Base-by-base conservation (phyloP, 2,888 invertebrate genomes). In the Zelleria hepariella region DNA sequence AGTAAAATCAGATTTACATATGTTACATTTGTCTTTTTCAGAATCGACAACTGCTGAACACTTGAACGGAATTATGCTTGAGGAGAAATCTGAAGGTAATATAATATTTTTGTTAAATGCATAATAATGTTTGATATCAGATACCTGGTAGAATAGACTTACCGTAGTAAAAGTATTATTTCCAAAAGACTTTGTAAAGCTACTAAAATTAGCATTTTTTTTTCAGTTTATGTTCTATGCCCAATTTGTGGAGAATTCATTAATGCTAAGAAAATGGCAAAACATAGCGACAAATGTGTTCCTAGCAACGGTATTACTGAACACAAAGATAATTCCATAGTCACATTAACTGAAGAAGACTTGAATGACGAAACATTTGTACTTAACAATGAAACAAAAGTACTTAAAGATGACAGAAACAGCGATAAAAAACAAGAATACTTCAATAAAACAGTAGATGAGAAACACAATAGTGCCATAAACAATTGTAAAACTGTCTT, bases 401-500 rank as follows among this genome's bases (percentile, higher is more conserved):
- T 61, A 60, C 62, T 61, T 26, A 60, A 59, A 55, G 24, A 20
- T 52, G 61, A 57, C 18, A 52, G 62, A 48, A 58, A 61, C 25
- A 47, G 53, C 58, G 53, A 15, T 53, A 58, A 5, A 25, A 26
- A 25, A 23, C 6, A 6, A 20, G 2, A 21, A n/a, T n/a, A n/a
- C 5, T 23, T 15, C 10, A 42, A 51, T 10, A 4, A 7, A 23
- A 51, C 4, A 4, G 2, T 20, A 8, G 1, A 20, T 51, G 51
- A 51, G 6, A 23, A 51, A 18, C 51, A 10, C 20, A 51, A 51
- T 21, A 5, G 21, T 24, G 1, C 24, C 15, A 15, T 23, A 49
- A 48, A 49, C n/a, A 70, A 66, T 59, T 82, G 82, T 62, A 74
- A 77, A 66, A 61, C 71, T 57, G 69, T 71, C 58, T 61, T 81